Base-by-base conservation (phyloP, 2,888 invertebrate species). In the Eudemis profundana region DNA sequence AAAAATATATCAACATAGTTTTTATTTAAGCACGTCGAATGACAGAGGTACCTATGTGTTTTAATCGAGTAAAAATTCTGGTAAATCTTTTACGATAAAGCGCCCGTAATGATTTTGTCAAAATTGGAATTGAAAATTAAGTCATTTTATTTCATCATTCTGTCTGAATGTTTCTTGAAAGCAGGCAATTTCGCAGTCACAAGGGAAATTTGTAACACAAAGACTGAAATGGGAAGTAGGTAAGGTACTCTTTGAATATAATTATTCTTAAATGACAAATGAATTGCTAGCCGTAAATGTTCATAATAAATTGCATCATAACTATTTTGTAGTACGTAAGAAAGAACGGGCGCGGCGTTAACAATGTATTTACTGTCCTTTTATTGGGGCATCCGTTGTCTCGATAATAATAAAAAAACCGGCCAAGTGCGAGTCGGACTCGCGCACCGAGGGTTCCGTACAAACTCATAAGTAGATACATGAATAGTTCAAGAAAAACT, bases 201-300 rank as follows among this genome's bases (percentile, higher is more conserved):
- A 40, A n/a, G 59, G 65, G 53, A 65, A 60, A 65, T 65, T 29
- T 14, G 44, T 53, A 53, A 40, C 14, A 53, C 65, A 65, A 60
- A 36, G 57, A 5, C 23, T 44, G 36, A 36, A 36, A 42, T 27
- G 21, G 51, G 38, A 51, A 38, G n/a, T n/a, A n/a, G n/a, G n/a
- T n/a, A n/a, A n/a, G n/a, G 38, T 15, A 44, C 21, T 46, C 4
- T 51, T 46, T 2, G 21, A 59, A 60, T 19, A 17, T 46, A 60
- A 65, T 60, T 60, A 53, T 40, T 60, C 51, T 38, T 19, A 53
- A 40, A 27, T 50, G 50, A 49, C 27, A 57, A 44, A 59, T 46
- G 14, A 53, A 51, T 27, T 44, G 53, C 10, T 3, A 29, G 36
- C 44, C 44, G 29, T 29, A 53, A 60, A 59, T 29, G 46, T 47